phyloP scores from a whole-genome alignment of 2,797 vertebrate species.

The Gouania willdenowi region DNA sequence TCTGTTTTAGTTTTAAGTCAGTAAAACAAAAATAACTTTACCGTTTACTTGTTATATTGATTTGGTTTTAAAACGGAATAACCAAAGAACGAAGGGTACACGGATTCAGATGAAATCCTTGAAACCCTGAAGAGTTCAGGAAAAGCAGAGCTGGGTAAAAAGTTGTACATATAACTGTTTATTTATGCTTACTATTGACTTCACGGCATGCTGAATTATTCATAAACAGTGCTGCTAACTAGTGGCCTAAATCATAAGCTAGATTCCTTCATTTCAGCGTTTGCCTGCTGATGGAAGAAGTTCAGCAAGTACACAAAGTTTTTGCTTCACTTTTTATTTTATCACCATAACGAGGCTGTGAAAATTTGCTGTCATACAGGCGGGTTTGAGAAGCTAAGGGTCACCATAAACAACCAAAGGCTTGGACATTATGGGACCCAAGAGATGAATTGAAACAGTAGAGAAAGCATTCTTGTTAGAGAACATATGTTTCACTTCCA shows the following conservation, averaged over 20 bases:
- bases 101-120: too few relatives aligned
- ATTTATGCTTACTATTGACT: conserved; percentile 41
- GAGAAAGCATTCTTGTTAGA: conserved; percentile 58
- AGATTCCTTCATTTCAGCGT: too few relatives aligned
- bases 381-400: conserved; percentile 42
- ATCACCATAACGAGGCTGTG: conserved; percentile 55
- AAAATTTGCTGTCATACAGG: conserved; percentile 34
- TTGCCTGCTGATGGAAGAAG: conserved; percentile 30
- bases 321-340: conserved; percentile 38
- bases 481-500: conserved; percentile 51
- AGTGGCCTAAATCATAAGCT: conserved; percentile 41
- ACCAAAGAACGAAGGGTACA: too few relatives aligned
- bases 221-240: conserved; percentile 27
- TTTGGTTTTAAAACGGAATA: too few relatives aligned
- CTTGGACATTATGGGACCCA: conserved; percentile 51
- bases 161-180: conserved; percentile 12
- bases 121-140: too few relatives aligned
- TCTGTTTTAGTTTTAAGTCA: too few relatives aligned
- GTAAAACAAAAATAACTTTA: too few relatives aligned
- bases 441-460: conserved; percentile 49
- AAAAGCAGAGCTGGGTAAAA: conserved; percentile 1
- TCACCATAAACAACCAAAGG: conserved; percentile 60
- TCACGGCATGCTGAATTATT: conserved; percentile 47
- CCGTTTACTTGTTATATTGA: too few relatives aligned
- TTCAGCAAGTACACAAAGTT: conserved; percentile 38